These are phyloP conservation scores for Myocastor coypus DNA, from an alignment of 2,113 vertebrate species.

Conservation along the genomic window DNA sequence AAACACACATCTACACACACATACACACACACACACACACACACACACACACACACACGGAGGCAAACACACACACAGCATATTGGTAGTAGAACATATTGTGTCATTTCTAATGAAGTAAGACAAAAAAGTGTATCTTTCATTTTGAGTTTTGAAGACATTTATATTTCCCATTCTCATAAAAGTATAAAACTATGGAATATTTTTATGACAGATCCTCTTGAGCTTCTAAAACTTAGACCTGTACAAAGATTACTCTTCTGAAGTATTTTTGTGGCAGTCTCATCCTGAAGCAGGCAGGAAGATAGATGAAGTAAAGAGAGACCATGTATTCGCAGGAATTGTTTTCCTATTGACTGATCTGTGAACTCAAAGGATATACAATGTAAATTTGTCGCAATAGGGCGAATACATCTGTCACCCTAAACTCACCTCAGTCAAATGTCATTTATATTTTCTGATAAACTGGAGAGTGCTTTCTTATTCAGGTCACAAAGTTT, in stretches of 20 bases:
- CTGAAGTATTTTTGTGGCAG: slow-evolving; percentile 68
- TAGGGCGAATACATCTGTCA: slow-evolving; percentile 47
- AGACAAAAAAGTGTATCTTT: not conserved
- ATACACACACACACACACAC: not conserved
- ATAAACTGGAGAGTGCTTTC: not conserved
- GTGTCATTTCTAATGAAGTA: not conserved
- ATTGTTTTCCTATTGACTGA: slow-evolving; percentile 70
- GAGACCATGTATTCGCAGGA: slow-evolving; percentile 75
- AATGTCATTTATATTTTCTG: not conserved
- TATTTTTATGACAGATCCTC: slow-evolving; percentile 54
- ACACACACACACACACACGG: not conserved
- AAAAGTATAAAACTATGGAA: not conserved
- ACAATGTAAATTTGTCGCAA: slow-evolving; percentile 65
- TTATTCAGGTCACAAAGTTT: not conserved
- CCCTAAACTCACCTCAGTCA: slow-evolving; percentile 42
- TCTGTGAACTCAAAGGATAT: slow-evolving; percentile 69
- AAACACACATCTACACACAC: not conserved
- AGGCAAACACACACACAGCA: not conserved
- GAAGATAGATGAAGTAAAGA: slow-evolving; percentile 69
- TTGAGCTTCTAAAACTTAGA: slow-evolving; percentile 3
- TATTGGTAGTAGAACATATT: not conserved
- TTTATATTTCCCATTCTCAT: slow-evolving; percentile 32
- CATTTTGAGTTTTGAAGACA: not conserved
- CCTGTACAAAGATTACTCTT: slow-evolving; percentile 61
- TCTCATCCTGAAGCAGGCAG: slow-evolving; percentile 62